Base-by-base conservation (phyloP, 2,797 vertebrate genomes). In the Sebastes diaconus region DNA sequence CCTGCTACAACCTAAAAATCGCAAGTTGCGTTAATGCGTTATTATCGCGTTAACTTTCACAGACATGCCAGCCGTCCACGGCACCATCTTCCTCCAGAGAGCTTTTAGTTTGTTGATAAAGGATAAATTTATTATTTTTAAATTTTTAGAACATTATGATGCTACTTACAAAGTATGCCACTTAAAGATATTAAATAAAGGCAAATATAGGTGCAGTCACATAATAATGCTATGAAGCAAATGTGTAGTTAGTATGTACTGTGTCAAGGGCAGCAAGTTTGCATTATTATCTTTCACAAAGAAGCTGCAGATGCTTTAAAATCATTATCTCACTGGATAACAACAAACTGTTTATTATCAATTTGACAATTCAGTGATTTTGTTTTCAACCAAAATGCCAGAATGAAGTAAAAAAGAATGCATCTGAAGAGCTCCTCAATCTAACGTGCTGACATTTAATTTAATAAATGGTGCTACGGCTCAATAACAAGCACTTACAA, bases 401-500 rank as follows among this genome's bases (percentile, higher is more conserved):
- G 12, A 66, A 5, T 16, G 39, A 6, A 27, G 3, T 64, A 59
- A 52, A 81, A 81, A 29, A 10, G 0, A 32, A 36, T 9, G 34
- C 13, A 24, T 68, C 52, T 22, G 8, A 42, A 73, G 13, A 24
- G 11, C 11, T 32, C 6, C 36, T 60, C 6, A 3, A 32, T 25
- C 6, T 7, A 32, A 68, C 59, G 10, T 8, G 77, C 5, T 70
- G 6, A 76, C 25, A 66, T 58, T 85, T 60, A 0, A 67, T 75
- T 72, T 22, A 76, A 66, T 71, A 67, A 42, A 70, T 54, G 7
- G 63, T 46, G 20, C 57, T 55, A 42, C 18, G 6, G 29, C 59
- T 55, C 24, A n/a, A 67, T 68, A 73, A 78, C 25, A 61, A 70
- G 61, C 6, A 29, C 32, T 68, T 46, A 72, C 7, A 81, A 68